A percentile compares a stretch with the other conserved stretches of the same genome.
phyloP scores from a whole-genome alignment of 2,113 vertebrate genomes.

The Scytalopus superciliaris region DNA sequence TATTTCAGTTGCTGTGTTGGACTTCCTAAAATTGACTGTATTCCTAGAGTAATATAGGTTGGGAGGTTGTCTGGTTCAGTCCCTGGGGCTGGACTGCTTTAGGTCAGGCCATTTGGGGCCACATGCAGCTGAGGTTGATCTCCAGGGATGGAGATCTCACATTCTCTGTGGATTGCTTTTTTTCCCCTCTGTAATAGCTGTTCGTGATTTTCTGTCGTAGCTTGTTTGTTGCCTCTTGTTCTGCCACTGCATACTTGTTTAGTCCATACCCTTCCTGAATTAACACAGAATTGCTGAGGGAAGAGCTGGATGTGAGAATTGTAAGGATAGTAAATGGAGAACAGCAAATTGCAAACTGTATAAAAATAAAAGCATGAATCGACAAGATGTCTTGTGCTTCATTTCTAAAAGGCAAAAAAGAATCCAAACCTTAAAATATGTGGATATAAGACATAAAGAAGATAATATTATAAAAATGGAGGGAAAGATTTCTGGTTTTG shows the following conservation, averaged over 20 bases:
- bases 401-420: not conserved
- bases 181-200: not conserved
- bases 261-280: not conserved
- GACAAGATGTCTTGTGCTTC: not conserved
- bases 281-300: not conserved
- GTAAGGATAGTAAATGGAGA: not conserved
- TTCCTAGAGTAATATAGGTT: not conserved
- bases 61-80: not conserved
- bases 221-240: not conserved
- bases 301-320: not conserved
- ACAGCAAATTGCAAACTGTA: not conserved
- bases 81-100: not conserved
- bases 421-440: not conserved
- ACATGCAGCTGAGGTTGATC: not conserved
- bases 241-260: not conserved
- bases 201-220: not conserved
- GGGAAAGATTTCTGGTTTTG: not conserved
- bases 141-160: not conserved
- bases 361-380: not conserved
- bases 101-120: not conserved
- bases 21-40: not conserved
- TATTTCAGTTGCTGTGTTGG: not conserved
- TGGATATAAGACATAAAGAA: not conserved
- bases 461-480: not conserved
- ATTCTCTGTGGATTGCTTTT: not conserved